These are phyloP conservation scores for Lepeophtheirus nordmannii DNA, from an alignment of 2,888 invertebrate genomes.

Conservation along the genomic window DNA sequence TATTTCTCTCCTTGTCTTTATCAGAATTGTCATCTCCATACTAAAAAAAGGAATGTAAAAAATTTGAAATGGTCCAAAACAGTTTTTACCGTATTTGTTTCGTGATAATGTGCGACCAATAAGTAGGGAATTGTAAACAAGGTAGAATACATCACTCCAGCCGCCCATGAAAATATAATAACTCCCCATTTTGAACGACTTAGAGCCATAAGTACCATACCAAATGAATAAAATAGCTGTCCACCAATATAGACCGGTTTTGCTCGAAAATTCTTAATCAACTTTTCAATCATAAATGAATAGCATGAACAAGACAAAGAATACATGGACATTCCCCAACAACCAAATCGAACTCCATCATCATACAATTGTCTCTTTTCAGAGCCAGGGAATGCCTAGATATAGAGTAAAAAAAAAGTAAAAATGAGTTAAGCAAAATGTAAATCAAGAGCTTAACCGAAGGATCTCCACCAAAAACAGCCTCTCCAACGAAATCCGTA, in stretches of 20 bases:
- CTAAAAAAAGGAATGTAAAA: slow-evolving; percentile 9
- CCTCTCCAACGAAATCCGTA: slow-evolving; percentile 86
- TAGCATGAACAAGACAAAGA: slow-evolving; percentile 88
- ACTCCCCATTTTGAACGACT: slow-evolving; percentile 37
- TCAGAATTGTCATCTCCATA: slow-evolving; percentile 19
- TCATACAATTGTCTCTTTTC: slow-evolving; percentile 46
- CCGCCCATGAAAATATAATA: slow-evolving; percentile 75
- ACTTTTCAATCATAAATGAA: slow-evolving; percentile 67
- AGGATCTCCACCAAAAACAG: slow-evolving; percentile 75
- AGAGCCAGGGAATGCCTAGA: slow-evolving; percentile 33
- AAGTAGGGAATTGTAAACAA: slow-evolving; percentile 93
- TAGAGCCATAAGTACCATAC: slow-evolving; percentile 68
- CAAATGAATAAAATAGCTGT: slow-evolving; percentile 66
- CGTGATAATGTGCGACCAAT: slow-evolving; percentile 81
- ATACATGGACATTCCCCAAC: slow-evolving; percentile 78
- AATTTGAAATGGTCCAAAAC: neutral
- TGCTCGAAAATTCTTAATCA: slow-evolving; percentile 67
- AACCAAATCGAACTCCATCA: slow-evolving; percentile 81
- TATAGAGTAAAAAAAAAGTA: neutral
- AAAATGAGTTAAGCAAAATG: neutral
- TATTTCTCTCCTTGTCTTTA: slow-evolving; percentile 25
- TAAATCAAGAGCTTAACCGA: slow-evolving; percentile 40
- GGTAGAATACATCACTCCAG: slow-evolving; percentile 93
- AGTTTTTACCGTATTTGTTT: slow-evolving; percentile 60
- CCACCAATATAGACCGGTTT: slow-evolving; percentile 74